Conservation (phyloP, 2,113 vertebrate genomes). For the Globicephala melas region DNA sequence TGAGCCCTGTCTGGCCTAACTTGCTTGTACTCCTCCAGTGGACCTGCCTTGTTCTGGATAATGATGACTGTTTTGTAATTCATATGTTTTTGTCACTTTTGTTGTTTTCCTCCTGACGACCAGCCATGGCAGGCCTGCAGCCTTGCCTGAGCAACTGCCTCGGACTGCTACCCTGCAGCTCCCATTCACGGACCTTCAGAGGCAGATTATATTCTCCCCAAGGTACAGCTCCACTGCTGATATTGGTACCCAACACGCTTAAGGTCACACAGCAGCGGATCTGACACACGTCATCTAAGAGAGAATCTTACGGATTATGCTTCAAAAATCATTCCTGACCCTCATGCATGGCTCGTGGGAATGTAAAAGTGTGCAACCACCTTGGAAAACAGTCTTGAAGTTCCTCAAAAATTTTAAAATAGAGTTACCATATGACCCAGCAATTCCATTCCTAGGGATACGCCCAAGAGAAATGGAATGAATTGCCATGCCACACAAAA, state of each 20-base stretch:
- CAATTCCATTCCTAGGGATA: neutral
- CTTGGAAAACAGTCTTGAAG: neutral
- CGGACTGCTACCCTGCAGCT: neutral
- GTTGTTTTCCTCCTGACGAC: neutral
- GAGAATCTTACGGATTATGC: neutral
- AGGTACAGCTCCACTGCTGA: accelerated
- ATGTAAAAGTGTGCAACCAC: neutral
- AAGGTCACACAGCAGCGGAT: neutral
- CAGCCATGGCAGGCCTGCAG: neutral
- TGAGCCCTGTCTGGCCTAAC: too few relatives aligned
- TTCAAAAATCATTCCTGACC: neutral
- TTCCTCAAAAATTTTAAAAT: neutral
- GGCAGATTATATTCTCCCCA: neutral
- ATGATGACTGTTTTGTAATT: neutral
- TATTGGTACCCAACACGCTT: neutral
- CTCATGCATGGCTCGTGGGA: too few relatives aligned
- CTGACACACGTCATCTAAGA: neutral
- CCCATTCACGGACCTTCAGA: accelerated
- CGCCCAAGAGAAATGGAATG: neutral
- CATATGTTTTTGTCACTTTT: neutral
- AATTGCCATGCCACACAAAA: neutral
- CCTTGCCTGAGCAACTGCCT: neutral
- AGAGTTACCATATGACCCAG: neutral
- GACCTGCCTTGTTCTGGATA: too few relatives aligned
- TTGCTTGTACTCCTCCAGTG: neutral